phyloP scores from a whole-genome alignment of 92 coral and sea anemone species.

The Bergia sp. region DNA sequence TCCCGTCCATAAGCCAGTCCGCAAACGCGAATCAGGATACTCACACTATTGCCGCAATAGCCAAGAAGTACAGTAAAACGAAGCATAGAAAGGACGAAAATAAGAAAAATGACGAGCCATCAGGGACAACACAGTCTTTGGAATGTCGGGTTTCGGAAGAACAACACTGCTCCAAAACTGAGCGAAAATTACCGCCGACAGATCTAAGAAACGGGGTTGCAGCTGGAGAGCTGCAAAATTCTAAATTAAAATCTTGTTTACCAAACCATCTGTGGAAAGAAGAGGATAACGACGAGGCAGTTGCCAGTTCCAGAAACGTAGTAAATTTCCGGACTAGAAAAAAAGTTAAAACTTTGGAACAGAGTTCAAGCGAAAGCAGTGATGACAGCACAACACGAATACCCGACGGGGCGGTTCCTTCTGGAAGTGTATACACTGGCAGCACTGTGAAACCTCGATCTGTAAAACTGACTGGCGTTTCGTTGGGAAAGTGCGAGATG shows the following conservation, averaged over 20 bases:
- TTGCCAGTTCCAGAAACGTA: slow-evolving; percentile 43
- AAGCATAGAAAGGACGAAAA: not conserved
- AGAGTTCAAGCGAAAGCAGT: slow-evolving; percentile 40
- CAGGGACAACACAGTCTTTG: not conserved
- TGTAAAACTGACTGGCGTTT: slow-evolving; percentile 41
- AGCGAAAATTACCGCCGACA: not conserved
- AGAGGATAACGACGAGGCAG: not conserved
- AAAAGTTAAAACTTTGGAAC: not conserved
- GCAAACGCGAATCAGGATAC: slow-evolving; percentile 23
- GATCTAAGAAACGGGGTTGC: not conserved
- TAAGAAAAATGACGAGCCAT: not conserved
- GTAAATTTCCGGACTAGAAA: slow-evolving; percentile 53
- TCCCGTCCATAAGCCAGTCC: slow-evolving; percentile 52
- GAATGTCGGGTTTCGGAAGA: not conserved
- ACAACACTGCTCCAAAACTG: not conserved
- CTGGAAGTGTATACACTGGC: slow-evolving; percentile 68
- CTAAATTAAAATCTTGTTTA: not conserved
- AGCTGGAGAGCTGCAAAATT: not conserved
- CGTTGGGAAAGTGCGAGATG: slow-evolving; percentile 59
- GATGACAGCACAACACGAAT: slow-evolving; percentile 46
- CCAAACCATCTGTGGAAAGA: slow-evolving; percentile 38
- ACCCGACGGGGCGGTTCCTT: slow-evolving; percentile 39
- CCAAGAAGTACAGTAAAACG: not conserved
- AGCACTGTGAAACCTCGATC: slow-evolving; percentile 55
- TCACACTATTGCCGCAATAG: slow-evolving; percentile 22